Conservation (phyloP, 2,888 invertebrate species). For the Netelia inedita region DNA sequence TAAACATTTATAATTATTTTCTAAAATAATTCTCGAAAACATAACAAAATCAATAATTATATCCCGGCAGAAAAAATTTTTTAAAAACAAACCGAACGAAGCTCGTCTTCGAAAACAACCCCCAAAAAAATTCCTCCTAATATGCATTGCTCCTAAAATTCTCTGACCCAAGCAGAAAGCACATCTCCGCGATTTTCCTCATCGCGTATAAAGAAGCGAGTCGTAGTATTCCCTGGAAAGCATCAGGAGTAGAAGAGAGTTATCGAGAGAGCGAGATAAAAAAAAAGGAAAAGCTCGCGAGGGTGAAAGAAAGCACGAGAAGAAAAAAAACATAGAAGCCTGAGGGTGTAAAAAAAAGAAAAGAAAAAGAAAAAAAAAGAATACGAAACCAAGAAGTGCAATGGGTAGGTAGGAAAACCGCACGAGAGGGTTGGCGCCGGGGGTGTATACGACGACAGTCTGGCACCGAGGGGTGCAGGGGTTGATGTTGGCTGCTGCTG, state of each 20-base stretch:
- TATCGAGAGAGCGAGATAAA: background rate
- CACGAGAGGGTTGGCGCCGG: constrained; percentile 59
- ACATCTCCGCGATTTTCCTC: background rate
- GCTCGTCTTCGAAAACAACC: no score
- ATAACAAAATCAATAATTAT: background rate
- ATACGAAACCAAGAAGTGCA: background rate
- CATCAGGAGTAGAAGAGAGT: constrained; percentile 18
- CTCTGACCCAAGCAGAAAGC: constrained; percentile 24
- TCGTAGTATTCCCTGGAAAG: constrained; percentile 6
- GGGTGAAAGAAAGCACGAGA: background rate
- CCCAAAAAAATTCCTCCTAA: background rate
- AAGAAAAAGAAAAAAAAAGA: background rate
- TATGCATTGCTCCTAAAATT: constrained; percentile 17
- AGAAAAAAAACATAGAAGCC: constrained; percentile 23
- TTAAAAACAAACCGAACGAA: no score
- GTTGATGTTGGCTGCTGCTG: constrained; percentile 22
- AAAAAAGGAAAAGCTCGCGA: background rate
- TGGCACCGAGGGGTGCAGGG: constrained; percentile 60
- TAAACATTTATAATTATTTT: background rate
- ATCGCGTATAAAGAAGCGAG: constrained; percentile 6
- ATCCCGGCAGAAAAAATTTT: no score
- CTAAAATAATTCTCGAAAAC: background rate
- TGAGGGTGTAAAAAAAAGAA: constrained; percentile 20
- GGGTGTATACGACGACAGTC: constrained; percentile 63
- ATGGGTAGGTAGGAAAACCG: constrained; percentile 40